Conservation (phyloP, 2,113 vertebrate genomes). For the Gallinago media region DNA sequence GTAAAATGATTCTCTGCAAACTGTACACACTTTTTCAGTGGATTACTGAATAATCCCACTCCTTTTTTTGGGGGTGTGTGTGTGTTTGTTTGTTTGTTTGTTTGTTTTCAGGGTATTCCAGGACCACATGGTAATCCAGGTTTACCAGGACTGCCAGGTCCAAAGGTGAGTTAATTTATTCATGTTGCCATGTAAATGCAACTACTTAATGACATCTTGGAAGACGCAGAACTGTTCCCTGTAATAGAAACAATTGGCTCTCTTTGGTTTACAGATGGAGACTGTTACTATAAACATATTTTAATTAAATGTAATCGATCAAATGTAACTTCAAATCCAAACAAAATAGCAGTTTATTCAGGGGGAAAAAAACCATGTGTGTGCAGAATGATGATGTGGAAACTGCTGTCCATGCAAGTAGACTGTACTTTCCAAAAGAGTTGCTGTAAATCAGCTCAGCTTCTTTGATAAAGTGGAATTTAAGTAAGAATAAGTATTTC, state of each 20-base stretch:
- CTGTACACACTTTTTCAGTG: neutral
- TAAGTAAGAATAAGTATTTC: neutral
- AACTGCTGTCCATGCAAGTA: neutral
- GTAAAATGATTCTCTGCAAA: neutral
- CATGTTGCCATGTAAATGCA: neutral
- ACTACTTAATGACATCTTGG: neutral
- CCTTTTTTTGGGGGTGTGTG: fast-evolving
- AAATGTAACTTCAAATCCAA: neutral
- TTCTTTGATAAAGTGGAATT: neutral
- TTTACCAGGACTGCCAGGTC: conserved; percentile 88
- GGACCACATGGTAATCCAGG: conserved; percentile 94
- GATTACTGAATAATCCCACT: neutral
- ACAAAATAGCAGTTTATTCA: neutral
- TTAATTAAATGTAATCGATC: neutral
- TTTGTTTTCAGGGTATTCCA: conserved; percentile 82
- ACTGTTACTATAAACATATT: neutral
- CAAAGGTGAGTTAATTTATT: conserved; percentile 84
- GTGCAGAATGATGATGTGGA: neutral
- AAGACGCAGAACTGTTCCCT: neutral
- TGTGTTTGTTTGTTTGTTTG: too few species aligned
- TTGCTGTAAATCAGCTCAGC: neutral
- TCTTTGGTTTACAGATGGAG: neutral
- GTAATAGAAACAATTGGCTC: neutral
- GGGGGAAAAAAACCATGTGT: neutral
- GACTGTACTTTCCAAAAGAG: neutral